Conservation (phyloP, 2,888 invertebrate species). For the Aspidapion aeneum region DNA sequence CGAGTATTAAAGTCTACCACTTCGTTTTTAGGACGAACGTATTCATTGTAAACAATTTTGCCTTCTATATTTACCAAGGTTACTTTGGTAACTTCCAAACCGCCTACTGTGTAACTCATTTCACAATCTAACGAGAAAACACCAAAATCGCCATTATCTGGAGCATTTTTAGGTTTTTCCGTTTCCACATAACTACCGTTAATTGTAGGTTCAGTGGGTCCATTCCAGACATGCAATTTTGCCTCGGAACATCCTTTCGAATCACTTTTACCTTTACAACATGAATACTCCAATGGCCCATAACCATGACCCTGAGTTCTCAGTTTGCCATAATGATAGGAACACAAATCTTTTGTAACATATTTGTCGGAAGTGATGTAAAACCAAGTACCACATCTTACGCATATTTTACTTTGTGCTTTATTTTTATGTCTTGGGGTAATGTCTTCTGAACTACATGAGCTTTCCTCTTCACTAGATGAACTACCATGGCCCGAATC, state of each 20-base stretch:
- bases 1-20: constrained; percentile 94
- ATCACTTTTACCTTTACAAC: constrained; percentile 56
- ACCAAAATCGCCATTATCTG: constrained; percentile 38
- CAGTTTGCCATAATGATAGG: constrained; percentile 86
- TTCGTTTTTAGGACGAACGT: constrained; percentile 76
- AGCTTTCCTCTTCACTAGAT: constrained; percentile 56
- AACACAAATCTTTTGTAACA: constrained; percentile 69
- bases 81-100: constrained; percentile 83
- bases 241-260: constrained; percentile 64
- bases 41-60: constrained; percentile 74
- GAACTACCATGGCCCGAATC: constrained; percentile 44
- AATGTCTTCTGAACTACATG: constrained; percentile 45
- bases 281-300: constrained; percentile 51
- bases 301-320: constrained; percentile 36
- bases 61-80: constrained; percentile 77
- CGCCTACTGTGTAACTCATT: constrained; percentile 90
- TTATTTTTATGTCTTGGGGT: constrained; percentile 13
- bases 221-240: constrained; percentile 75
- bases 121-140: constrained; percentile 93
- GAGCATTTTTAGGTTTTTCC: constrained; percentile 11
- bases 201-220: constrained; percentile 40
- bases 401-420: constrained; percentile 21
- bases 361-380: constrained; percentile 53
- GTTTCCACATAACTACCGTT: constrained; percentile 19
- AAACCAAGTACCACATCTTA: constrained; percentile 27